Percentiles rank a stretch among this genome's conserved stretches.
These are phyloP conservation scores for Ganaspis sp. DNA, from an alignment of 1,140 invertebrate species.

Conservation along the genomic window DNA sequence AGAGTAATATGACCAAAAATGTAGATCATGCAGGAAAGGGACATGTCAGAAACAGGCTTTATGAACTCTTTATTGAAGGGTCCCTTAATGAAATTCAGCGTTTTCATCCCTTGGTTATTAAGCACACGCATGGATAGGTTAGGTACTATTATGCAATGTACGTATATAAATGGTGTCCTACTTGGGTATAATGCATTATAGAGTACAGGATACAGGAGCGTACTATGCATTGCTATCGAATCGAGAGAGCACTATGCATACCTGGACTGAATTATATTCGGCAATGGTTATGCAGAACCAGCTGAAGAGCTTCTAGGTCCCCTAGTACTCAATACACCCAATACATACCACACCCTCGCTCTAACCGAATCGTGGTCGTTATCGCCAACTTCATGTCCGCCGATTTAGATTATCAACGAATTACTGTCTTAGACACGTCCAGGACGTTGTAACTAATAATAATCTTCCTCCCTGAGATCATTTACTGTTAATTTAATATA, in stretches of 20 bases:
- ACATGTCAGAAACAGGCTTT: not conserved
- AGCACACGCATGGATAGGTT: not conserved
- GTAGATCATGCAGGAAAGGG: not conserved
- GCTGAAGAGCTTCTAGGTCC: slow-evolving; percentile 60
- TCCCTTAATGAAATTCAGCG: slow-evolving; percentile 55
- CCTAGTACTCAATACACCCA: slow-evolving; percentile 65
- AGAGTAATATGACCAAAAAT: not conserved
- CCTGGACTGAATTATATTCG: slow-evolving; percentile 70
- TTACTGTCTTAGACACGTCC: not conserved
- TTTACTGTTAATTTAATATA: no score
- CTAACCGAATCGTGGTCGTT: slow-evolving; percentile 57
- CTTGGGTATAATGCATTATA: slow-evolving; percentile 65
- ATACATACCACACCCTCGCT: slow-evolving; percentile 57
- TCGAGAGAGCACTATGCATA: slow-evolving; percentile 67
- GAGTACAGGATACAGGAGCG: slow-evolving; percentile 57
- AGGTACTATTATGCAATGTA: slow-evolving; percentile 41
- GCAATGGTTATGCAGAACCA: slow-evolving; percentile 67
- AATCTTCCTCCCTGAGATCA: not conserved
- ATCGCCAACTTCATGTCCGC: not conserved
- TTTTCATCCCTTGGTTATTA: not conserved
- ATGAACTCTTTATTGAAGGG: not conserved
- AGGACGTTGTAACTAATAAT: not conserved
- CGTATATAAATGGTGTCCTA: slow-evolving; percentile 57
- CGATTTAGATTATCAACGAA: slow-evolving; percentile 7
- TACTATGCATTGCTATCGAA: slow-evolving; percentile 60